Evolutionary conservation across 2,113 vertebrate genomes (phyloP).

Genomic region (Ciconia maguari): DNA sequence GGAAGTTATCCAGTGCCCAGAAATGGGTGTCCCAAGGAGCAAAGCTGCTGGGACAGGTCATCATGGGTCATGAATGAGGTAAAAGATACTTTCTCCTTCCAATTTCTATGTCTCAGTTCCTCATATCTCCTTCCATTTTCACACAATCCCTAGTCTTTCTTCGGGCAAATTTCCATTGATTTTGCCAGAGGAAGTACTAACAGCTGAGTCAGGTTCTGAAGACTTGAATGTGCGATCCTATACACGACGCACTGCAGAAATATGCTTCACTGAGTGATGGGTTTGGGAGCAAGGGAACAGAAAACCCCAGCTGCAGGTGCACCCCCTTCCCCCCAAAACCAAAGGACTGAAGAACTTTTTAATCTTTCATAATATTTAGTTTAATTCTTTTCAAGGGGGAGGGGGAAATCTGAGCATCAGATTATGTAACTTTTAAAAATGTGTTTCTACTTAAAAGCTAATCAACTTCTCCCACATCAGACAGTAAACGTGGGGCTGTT

Average conservation of each 20-base stretch:
- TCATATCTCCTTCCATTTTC: background rate
- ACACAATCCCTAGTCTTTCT: background rate
- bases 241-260: background rate
- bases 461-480: constrained; percentile 65
- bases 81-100: background rate
- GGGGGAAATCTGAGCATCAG: constrained; percentile 18
- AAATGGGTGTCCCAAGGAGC: background rate
- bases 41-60: background rate
- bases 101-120: background rate
- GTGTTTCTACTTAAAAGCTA: constrained; percentile 67
- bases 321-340: background rate
- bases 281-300: constrained; percentile 15
- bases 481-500: constrained; percentile 39
- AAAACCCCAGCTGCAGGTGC: constrained; percentile 43
- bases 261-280: background rate
- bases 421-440: constrained; percentile 68
- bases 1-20: background rate
- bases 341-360: background rate
- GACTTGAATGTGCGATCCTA: background rate
- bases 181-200: constrained; percentile 22
- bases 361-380: constrained; percentile 57
- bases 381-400: constrained; percentile 21
- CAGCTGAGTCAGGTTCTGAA: constrained; percentile 41
- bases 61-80: background rate
- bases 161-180: background rate